phyloP scores from a whole-genome alignment of 2,113 vertebrate genomes.

The rabbit (Oryctolagus cuniculus) region mOryCun1.1 NC_091453.1:21692001-21692500 shows the following conservation, averaged over 20 bases:
- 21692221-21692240: constrained; percentile 26
- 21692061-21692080: not conserved
- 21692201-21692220: not conserved
- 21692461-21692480: too few relatives aligned
- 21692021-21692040: not conserved
- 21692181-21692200: constrained; percentile 28
- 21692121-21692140: not conserved
- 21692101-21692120: not conserved
- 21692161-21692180: not conserved
- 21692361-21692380: too few relatives aligned
- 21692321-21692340: too few relatives aligned
- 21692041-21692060: constrained; percentile 8
- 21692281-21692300: not conserved
- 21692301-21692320: not conserved
- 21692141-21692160: not conserved
- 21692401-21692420: too few relatives aligned
- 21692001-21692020: not conserved
- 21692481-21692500: too few relatives aligned
- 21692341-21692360: too few relatives aligned
- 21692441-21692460: too few relatives aligned
- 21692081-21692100: not conserved
- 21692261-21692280: constrained; percentile 3
- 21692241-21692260: not conserved
- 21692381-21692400: too few relatives aligned
- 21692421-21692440: too few relatives aligned